Evolutionary conservation across 2,797 vertebrate genomes (phyloP).

Genomic region (Chloroceryle inda): DNA sequence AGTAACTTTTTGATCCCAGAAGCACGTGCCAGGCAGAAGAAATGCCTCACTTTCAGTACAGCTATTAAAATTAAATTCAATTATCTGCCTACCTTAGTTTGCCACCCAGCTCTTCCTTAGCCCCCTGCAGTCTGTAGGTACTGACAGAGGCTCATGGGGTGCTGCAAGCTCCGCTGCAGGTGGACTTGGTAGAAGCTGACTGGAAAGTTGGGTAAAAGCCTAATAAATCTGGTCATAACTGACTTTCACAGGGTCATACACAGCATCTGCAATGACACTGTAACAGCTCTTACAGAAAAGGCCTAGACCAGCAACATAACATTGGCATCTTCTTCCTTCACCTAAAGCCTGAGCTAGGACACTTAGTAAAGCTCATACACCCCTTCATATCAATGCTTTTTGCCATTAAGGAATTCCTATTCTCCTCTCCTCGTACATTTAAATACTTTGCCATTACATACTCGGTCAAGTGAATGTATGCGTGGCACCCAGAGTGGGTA

Average conservation of each 20-base stretch:
- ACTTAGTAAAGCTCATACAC: neutral
- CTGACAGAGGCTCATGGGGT: neutral
- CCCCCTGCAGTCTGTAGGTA: neutral
- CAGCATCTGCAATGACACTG: neutral
- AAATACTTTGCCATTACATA: neutral
- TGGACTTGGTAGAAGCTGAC: neutral
- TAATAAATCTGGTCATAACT: neutral
- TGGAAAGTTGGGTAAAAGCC: neutral
- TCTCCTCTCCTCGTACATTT: neutral
- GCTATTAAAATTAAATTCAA: neutral
- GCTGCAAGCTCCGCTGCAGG: neutral
- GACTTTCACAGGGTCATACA: neutral
- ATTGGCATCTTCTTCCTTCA: neutral
- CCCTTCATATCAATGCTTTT: neutral
- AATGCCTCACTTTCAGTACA: neutral
- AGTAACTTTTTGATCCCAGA: neutral
- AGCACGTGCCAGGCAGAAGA: neutral
- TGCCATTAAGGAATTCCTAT: neutral
- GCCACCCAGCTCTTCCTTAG: neutral
- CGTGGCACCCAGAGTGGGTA: neutral
- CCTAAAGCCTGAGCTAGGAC: neutral
- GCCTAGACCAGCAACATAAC: neutral
- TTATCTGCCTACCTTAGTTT: neutral
- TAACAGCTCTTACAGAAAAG: neutral
- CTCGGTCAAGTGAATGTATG: neutral